These are phyloP conservation scores for Neoaliturus tenellus DNA, from an alignment of 2,888 invertebrate species.

Conservation along the genomic window DNA sequence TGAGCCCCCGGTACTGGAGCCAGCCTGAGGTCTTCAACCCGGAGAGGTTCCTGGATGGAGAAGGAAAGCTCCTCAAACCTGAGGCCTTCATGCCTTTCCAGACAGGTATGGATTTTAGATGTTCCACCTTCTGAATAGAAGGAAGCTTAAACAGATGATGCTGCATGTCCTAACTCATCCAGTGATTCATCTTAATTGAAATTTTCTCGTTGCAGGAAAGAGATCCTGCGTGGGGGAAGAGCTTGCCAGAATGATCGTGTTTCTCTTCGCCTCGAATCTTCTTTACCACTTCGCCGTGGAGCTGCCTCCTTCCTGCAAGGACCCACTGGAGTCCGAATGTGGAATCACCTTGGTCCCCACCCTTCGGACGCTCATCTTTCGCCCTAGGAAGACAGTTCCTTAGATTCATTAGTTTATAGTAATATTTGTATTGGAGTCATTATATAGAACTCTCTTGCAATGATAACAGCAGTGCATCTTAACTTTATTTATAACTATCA, in stretches of 20 bases:
- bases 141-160: no score
- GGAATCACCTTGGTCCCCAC: conserved; percentile 86
- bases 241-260: conserved; percentile 83
- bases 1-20: conserved; percentile 80
- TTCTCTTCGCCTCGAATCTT: conserved; percentile 79
- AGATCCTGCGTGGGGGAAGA: conserved; percentile 92
- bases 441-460: no score
- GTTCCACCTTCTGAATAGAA: no score
- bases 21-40: conserved; percentile 83
- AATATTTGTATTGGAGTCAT: no score
- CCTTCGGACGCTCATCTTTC: conserved; percentile 72
- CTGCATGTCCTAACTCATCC: no score
- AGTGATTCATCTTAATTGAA: no score
- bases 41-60: conserved; percentile 79
- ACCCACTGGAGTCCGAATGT: conserved; percentile 80
- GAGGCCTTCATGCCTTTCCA: conserved; percentile 89
- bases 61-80: conserved; percentile 79
- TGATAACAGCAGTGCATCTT: no score
- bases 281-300: conserved; percentile 76
- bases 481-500: no score
- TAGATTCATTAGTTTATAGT: no score
- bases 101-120: conserved; percentile 81
- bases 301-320: conserved; percentile 70
- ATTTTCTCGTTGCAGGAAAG: conserved; percentile 84
- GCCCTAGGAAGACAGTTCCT: neutral